phyloP scores from a whole-genome alignment of 2,797 vertebrate genomes.

The Coreius guichenoti region DNA sequence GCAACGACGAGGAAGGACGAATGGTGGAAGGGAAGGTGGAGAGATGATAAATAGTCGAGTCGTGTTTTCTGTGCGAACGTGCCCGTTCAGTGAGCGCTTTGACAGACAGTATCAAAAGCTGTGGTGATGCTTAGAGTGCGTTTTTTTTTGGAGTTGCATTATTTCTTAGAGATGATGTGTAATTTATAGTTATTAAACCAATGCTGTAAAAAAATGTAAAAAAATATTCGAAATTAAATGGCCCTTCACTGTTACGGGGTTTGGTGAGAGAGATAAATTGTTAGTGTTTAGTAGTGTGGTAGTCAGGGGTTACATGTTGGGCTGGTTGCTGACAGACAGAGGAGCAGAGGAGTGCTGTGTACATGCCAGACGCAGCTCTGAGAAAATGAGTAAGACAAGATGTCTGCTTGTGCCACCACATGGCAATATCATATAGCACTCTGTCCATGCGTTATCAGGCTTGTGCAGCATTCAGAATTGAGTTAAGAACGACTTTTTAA shows the following conservation, averaged over 20 bases:
- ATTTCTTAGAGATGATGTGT: slow-evolving; percentile 17
- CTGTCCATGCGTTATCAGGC: slow-evolving; percentile 22
- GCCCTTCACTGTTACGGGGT: neutral
- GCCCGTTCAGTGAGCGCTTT: slow-evolving; percentile 80
- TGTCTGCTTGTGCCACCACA: slow-evolving; percentile 89
- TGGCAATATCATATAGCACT: slow-evolving; percentile 67
- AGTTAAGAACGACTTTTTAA: neutral
- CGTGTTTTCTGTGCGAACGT: slow-evolving; percentile 83
- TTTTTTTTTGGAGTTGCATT: slow-evolving; percentile 29
- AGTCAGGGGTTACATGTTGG: slow-evolving; percentile 50
- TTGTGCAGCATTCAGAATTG: neutral
- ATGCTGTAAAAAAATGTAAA: neutral
- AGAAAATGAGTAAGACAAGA: slow-evolving; percentile 86
- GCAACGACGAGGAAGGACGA: slow-evolving; percentile 65
- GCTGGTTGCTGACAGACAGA: slow-evolving; percentile 78
- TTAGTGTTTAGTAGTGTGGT: slow-evolving; percentile 22
- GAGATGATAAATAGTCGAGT: slow-evolving; percentile 83
- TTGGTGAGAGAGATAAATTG: slow-evolving; percentile 26
- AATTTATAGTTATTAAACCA: slow-evolving; percentile 36
- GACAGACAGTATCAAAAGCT: slow-evolving; percentile 70
- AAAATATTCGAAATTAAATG: slow-evolving; percentile 28
- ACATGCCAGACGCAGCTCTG: slow-evolving; percentile 83
- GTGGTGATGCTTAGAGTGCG: slow-evolving; percentile 31
- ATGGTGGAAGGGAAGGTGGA: slow-evolving; percentile 23
- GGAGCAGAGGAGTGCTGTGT: slow-evolving; percentile 86